These are phyloP conservation scores for Cistogaster globosa DNA, from an alignment of 2,888 invertebrate genomes.

Conservation along the genomic window DNA sequence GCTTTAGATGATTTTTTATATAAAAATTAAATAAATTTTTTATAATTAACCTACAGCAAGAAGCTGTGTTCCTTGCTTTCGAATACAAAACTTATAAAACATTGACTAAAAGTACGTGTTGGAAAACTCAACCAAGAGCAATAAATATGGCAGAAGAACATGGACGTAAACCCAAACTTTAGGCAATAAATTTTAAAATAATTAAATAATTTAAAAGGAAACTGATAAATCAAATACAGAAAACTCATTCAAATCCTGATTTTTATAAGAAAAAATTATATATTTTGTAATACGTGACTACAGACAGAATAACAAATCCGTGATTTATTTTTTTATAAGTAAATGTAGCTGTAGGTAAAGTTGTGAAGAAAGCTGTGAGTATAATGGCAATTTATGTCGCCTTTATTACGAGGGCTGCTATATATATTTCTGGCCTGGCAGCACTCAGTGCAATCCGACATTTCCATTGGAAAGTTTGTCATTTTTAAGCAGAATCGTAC, in stretches of 20 bases:
- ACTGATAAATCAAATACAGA: neutral
- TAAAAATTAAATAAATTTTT: neutral
- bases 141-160: neutral
- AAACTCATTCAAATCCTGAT: neutral
- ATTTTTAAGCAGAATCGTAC: no score
- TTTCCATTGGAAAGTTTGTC: no score
- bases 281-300: no score
- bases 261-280: no score
- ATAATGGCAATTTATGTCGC: neutral
- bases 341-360: neutral
- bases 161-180: neutral
- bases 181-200: constrained; percentile 12
- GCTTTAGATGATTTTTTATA: constrained; percentile 3
- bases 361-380: neutral
- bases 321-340: neutral
- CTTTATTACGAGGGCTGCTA: no score
- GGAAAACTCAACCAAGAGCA: no score
- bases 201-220: neutral
- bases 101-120: no score
- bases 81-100: no score
- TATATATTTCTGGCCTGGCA: no score
- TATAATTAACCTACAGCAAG: neutral
- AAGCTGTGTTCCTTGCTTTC: no score
- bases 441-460: no score
- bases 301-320: neutral